Base-by-base conservation (phyloP, 2,797 vertebrate species). In the Gastrophryne carolinensis region DNA sequence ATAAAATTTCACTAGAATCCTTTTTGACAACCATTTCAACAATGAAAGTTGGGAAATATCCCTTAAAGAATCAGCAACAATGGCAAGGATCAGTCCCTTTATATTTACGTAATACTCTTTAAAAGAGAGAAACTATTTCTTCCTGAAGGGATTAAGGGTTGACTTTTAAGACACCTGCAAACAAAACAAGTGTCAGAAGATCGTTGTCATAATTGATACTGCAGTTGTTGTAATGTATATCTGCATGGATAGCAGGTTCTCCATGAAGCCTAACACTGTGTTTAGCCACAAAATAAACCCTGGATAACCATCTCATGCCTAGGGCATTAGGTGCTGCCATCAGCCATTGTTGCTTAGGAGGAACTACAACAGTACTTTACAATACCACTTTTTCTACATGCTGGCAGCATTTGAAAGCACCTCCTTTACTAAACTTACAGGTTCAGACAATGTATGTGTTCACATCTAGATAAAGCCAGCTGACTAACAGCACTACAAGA, bases 11-110 rank as follows among this genome's bases (percentile, higher is more conserved):
- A 93, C 93, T 95, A 96, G 93, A 97, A 96, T 95, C 92, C 87
- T 91, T 90, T n/a, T 89, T 95, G 96, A 98, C 95, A 98, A 93
- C 95, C 95, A 94, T 96, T 97, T 94, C 92, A 93, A 96, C 93
- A 95, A 96, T 92, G 94, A 94, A 92, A 93, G 91, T 93, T 92
- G 94, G 93, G 92, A 95, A 96, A 93, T 87, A 94, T 92, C 94
- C 90, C 91, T 93, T 89, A 85, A 83, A 92, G 89, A 93, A 92
- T 84, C 87, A 86, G 81, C 89, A 87, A 97, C 94, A 97, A 97
- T 94, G 86, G 90, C 81, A 79, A 52, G 90, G 92, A 94, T 95
- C 92, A 93, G 90, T 81, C 92, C 93, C 90, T 94, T 95, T 96
- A 88, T 94, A 89, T 82, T 81, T 84, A 65, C 87, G 88, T 94